A percentile compares a stretch with the other conserved stretches of the same genome.
These are phyloP conservation scores for Pogonognathellus flavescens DNA, from an alignment of 1,140 invertebrate species.

Conservation along the genomic window DNA sequence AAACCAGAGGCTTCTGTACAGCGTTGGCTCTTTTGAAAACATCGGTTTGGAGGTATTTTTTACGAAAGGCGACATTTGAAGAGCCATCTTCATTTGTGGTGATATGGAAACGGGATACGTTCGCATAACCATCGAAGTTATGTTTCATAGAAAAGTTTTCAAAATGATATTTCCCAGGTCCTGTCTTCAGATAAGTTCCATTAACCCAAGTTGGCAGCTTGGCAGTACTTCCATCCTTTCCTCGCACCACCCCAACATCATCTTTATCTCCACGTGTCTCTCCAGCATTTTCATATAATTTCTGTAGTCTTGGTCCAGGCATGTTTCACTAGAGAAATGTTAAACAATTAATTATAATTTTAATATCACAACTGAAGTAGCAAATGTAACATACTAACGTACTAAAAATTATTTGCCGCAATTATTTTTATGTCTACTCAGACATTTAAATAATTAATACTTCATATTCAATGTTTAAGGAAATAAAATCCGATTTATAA, in stretches of 20 bases:
- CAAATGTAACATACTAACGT: no score
- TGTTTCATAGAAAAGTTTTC: slow-evolving; percentile 59
- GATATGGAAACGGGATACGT: slow-evolving; percentile 52
- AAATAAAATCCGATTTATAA: no score
- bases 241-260: not conserved
- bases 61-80: slow-evolving; percentile 53
- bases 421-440: no score
- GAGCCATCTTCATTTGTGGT: not conserved
- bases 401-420: no score
- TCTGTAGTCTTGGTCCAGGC: slow-evolving; percentile 25
- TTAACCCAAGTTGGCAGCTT: slow-evolving; percentile 52
- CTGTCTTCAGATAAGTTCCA: slow-evolving; percentile 53
- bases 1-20: slow-evolving; percentile 51
- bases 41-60: slow-evolving; percentile 64
- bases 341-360: no score
- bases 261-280: slow-evolving; percentile 41
- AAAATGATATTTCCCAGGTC: slow-evolving; percentile 63
- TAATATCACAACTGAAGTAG: no score
- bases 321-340: not conserved
- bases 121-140: slow-evolving; percentile 61
- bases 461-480: no score
- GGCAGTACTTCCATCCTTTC: slow-evolving; percentile 33
- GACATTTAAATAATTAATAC: no score
- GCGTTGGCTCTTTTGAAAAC: slow-evolving; percentile 54
- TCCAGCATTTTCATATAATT: slow-evolving; percentile 52